A percentile compares a stretch with the other conserved stretches of the same genome.
Evolutionary conservation across 2,113 vertebrate species (phyloP).

Genomic region (Aramus guarauna): DNA sequence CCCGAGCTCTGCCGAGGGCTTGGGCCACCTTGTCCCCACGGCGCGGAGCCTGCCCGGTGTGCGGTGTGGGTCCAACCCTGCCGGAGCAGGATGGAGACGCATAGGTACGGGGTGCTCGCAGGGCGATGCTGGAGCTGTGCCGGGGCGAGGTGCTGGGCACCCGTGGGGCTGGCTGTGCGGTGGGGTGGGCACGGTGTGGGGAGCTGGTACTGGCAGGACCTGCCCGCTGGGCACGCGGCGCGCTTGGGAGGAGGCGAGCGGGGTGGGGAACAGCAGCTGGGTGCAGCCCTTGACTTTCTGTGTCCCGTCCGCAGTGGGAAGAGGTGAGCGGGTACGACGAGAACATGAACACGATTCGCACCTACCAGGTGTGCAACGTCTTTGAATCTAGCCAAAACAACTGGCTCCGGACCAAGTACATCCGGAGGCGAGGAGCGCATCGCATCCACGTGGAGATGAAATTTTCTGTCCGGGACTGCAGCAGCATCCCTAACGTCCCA

Average conservation of each 20-base stretch:
- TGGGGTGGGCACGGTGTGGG: neutral
- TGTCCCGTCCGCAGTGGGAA: conserved; percentile 84
- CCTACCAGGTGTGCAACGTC: conserved; percentile 97
- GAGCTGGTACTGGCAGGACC: neutral
- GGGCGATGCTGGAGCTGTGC: neutral
- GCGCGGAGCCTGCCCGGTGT: accelerated
- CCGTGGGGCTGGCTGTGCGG: accelerated
- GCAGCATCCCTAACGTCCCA: conserved; percentile 93
- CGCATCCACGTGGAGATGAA: conserved; percentile 98
- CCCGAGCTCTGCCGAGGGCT: neutral
- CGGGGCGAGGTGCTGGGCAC: neutral
- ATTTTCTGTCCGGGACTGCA: conserved; percentile 95
- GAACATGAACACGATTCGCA: conserved; percentile 97
- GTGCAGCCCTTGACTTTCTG: neutral
- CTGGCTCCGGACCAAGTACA: conserved; percentile 94
- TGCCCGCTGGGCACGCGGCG: accelerated
- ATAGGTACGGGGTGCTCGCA: neutral
- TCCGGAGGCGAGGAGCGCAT: conserved; percentile 85
- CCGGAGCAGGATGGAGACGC: accelerated
- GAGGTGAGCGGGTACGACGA: conserved; percentile 97
- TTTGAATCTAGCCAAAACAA: conserved; percentile 95
- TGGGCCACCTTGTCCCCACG: neutral
- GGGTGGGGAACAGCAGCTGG: accelerated
- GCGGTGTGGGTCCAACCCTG: neutral
- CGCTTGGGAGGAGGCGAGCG: neutral